Conservation (phyloP, 1,140 invertebrate genomes). For the Leucophenga varia region DNA sequence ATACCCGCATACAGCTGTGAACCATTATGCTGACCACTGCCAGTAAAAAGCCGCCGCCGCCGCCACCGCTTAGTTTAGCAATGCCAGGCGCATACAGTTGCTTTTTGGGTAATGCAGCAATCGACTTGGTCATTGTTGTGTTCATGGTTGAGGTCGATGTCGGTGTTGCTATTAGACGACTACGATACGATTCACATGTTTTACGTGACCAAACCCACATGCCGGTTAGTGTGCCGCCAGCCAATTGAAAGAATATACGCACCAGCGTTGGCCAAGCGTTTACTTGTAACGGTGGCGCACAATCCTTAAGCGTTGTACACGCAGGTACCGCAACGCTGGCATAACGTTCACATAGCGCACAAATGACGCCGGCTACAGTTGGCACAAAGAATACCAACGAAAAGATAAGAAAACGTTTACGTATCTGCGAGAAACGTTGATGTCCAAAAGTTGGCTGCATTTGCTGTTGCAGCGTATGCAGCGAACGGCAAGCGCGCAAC, state of each 20-base stretch:
- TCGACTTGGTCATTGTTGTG: conserved; percentile 24
- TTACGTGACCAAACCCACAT: conserved; percentile 92
- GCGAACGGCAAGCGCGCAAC: conserved; percentile 63
- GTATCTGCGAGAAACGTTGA: conserved; percentile 80
- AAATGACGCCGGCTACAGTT: conserved; percentile 64
- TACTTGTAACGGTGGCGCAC: conserved; percentile 49
- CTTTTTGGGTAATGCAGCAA: conserved; percentile 32
- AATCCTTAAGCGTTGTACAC: conserved; percentile 57
- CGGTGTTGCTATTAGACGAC: conserved; percentile 30
- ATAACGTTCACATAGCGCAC: conserved; percentile 63
- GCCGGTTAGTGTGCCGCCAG: conserved; percentile 80
- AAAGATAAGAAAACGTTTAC: conserved; percentile 81
- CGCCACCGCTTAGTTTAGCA: conserved; percentile 18
- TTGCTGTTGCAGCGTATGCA: conserved; percentile 63
- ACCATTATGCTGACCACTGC: conserved; percentile 6
- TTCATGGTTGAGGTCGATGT: conserved; percentile 27
- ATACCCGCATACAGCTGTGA: conserved; percentile 50
- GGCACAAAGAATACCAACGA: conserved; percentile 74
- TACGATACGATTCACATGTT: conserved; percentile 63
- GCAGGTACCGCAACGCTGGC: conserved; percentile 59
- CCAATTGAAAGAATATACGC: conserved; percentile 75
- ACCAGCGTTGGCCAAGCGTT: conserved; percentile 59
- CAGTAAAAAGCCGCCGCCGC: neutral
- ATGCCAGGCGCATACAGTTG: conserved; percentile 47
- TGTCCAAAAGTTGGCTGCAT: conserved; percentile 66